A percentile compares a stretch with the other conserved stretches of the same genome.
phyloP scores from a whole-genome alignment of 2,113 vertebrate species.

The Dasypus novemcinctus region DNA sequence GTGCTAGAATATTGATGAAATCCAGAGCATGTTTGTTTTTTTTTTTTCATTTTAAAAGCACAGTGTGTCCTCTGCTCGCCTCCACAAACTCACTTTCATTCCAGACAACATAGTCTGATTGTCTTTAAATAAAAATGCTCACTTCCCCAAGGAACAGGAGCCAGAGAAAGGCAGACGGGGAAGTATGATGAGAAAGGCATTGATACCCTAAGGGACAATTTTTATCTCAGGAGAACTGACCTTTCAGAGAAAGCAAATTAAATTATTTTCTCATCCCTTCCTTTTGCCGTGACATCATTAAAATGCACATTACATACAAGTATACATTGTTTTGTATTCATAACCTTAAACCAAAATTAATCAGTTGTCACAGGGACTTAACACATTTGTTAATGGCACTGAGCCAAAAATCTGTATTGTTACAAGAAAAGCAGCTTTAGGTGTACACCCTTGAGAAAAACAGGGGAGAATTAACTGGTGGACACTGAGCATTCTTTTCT shows the following conservation, averaged over 20 bases:
- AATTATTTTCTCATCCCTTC: conserved; percentile 88
- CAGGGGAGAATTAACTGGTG: conserved; percentile 58
- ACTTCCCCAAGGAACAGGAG: conserved; percentile 56
- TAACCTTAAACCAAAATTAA: conserved; percentile 87
- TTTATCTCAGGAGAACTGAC: conserved; percentile 85
- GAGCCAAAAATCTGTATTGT: conserved; percentile 66
- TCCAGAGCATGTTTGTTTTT: conserved; percentile 17
- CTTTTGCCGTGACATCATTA: conserved; percentile 85
- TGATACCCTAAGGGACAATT: conserved; percentile 82
- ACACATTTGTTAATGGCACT: conserved; percentile 80
- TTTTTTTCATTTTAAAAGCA: background rate
- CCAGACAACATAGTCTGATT: conserved; percentile 38
- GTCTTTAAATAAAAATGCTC: conserved; percentile 80
- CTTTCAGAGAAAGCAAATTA: conserved; percentile 87
- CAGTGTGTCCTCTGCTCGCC: background rate
- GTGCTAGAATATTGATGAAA: conserved; percentile 65
- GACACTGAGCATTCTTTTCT: background rate
- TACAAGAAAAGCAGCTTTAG: conserved; percentile 51
- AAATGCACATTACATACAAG: conserved; percentile 83
- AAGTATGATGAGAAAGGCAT: conserved; percentile 69
- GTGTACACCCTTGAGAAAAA: conserved; percentile 47
- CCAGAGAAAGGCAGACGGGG: conserved; percentile 51
- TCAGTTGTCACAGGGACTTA: conserved; percentile 85
- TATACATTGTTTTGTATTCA: conserved; percentile 85
- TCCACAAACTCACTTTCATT: background rate